Evolutionary conservation across 2,888 invertebrate species (phyloP).

Genomic region (Cylindroiulus punctatus): DNA sequence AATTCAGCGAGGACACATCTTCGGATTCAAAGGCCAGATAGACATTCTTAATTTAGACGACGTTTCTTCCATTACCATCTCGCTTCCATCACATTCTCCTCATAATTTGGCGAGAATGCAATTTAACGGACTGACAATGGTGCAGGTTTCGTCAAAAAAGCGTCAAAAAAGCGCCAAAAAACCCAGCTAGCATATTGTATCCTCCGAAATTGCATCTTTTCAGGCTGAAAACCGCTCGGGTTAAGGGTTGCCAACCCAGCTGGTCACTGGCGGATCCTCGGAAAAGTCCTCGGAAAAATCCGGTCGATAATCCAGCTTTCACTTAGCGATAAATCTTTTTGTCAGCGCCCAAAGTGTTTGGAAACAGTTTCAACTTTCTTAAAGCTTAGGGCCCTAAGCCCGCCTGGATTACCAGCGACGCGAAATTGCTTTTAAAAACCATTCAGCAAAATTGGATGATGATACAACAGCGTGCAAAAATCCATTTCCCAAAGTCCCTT

Average conservation of each 20-base stretch:
- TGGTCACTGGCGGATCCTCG: neutral
- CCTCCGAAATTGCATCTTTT: constrained; percentile 29
- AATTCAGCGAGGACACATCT: neutral
- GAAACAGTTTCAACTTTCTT: constrained; percentile 37
- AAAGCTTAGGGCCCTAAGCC: constrained; percentile 28
- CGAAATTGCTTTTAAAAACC: constrained; percentile 42
- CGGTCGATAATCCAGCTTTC: constrained; percentile 23
- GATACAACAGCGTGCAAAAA: constrained; percentile 12
- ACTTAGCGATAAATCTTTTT: constrained; percentile 33
- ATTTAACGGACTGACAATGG: neutral
- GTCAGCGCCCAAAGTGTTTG: constrained; percentile 25
- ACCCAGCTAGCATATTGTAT: too few relatives aligned
- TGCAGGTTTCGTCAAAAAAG: neutral
- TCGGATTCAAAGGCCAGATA: neutral
- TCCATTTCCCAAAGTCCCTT: constrained; percentile 3
- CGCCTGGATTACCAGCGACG: constrained; percentile 22
- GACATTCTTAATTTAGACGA: constrained; percentile 28
- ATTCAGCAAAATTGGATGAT: constrained; percentile 42
- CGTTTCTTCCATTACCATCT: neutral
- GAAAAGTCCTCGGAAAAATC: neutral
- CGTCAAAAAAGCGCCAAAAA: neutral
- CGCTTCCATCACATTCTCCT: neutral
- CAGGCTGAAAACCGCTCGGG: neutral
- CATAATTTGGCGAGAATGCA: neutral
- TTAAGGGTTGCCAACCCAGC: neutral